Percentiles rank a stretch among this genome's conserved stretches.
Evolutionary conservation across 35 echinoderm and acorn worm genomes (phyloP).

Genomic region (Ptychodera flava): DNA sequence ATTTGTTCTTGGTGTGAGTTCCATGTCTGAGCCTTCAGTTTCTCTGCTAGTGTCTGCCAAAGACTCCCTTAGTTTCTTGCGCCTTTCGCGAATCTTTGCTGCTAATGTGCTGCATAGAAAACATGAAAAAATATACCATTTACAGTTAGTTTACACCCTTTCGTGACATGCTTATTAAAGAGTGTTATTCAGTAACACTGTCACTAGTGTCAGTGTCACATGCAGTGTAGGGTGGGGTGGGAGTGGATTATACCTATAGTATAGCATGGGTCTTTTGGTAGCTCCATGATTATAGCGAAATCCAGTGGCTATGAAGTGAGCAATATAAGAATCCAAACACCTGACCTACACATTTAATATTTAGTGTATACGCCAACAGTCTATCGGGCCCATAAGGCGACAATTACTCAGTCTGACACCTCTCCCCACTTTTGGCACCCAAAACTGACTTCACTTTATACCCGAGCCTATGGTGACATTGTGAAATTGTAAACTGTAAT

Average conservation of each 20-base stretch:
- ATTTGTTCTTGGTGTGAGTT: not conserved
- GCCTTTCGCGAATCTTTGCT: constrained; percentile 14
- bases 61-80: constrained; percentile 39
- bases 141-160: not conserved
- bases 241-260: not conserved
- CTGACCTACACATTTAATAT: too few relatives aligned
- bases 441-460: too few relatives aligned
- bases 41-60: constrained; percentile 24
- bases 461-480: too few relatives aligned
- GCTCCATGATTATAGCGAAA: not conserved
- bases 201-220: not conserved
- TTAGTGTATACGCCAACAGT: too few relatives aligned
- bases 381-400: too few relatives aligned
- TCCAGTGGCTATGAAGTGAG: too few relatives aligned
- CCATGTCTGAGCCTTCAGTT: not conserved
- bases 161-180: constrained; percentile 8
- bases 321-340: too few relatives aligned
- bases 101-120: constrained; percentile 11
- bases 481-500: too few relatives aligned
- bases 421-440: too few relatives aligned
- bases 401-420: too few relatives aligned
- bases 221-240: not conserved
- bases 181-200: not conserved
- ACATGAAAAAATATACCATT: not conserved
- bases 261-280: not conserved